Percentiles rank a stretch among this genome's conserved stretches.
Evolutionary conservation across 2,113 vertebrate genomes (phyloP).

Genomic region (Columba livia): DNA sequence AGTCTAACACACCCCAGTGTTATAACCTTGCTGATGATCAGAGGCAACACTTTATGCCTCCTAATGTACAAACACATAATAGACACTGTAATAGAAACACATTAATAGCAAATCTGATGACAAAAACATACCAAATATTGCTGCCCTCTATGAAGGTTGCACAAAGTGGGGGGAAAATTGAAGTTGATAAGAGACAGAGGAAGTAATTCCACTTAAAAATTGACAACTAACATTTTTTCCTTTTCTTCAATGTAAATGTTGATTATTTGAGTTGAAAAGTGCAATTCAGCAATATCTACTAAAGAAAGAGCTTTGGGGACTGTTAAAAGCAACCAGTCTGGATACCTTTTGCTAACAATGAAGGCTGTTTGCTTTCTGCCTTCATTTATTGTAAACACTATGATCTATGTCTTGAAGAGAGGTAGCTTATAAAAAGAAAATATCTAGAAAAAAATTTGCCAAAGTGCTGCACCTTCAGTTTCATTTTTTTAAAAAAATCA

Average conservation of each 20-base stretch:
- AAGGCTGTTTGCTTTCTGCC: background rate
- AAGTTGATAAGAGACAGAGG: background rate
- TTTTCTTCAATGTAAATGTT: background rate
- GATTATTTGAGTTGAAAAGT: background rate
- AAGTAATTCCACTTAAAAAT: background rate
- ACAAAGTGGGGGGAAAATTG: background rate
- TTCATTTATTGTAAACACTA: background rate
- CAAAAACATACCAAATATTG: background rate
- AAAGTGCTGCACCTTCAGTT: background rate
- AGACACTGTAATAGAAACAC: background rate
- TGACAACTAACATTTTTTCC: background rate
- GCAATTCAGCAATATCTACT: background rate
- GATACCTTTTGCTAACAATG: background rate
- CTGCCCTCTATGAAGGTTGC: background rate
- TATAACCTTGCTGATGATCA: background rate
- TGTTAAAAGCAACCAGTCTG: background rate
- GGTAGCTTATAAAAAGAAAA: background rate
- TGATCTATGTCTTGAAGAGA: background rate
- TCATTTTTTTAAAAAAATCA: background rate
- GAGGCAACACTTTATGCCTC: background rate
- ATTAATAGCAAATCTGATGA: background rate
- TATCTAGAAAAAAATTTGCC: background rate
- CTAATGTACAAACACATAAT: background rate
- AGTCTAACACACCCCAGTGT: background rate
- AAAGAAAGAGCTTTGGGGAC: background rate